These are phyloP conservation scores for Eurosta solidaginis DNA, from an alignment of 1,140 invertebrate genomes.

Conservation along the genomic window DNA sequence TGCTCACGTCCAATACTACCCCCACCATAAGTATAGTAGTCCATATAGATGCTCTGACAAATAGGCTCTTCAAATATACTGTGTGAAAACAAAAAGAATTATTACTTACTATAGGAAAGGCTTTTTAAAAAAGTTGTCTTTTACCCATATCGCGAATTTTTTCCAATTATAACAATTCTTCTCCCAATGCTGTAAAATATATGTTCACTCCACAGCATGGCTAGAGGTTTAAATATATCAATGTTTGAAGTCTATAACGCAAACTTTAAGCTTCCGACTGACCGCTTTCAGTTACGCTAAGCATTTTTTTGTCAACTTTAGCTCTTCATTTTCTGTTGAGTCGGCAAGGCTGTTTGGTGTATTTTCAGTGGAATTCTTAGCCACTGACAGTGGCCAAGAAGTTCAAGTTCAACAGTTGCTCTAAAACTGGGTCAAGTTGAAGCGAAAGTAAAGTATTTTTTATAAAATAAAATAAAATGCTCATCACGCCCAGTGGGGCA, in stretches of 20 bases:
- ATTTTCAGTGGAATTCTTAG: not conserved
- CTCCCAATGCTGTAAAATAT: not conserved
- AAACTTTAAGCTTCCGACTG: not conserved
- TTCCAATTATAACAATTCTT: not conserved
- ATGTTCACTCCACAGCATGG: not conserved
- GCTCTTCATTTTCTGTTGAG: not conserved
- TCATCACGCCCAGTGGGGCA: no score
- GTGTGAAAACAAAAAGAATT: not conserved
- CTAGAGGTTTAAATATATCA: not conserved
- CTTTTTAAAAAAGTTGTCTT: not conserved
- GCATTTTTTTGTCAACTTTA: not conserved
- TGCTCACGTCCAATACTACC: not conserved
- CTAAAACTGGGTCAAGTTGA: conserved; percentile 2
- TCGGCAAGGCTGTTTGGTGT: not conserved
- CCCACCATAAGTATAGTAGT: not conserved
- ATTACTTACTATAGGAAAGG: not conserved
- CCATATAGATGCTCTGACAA: not conserved
- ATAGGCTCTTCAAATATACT: not conserved
- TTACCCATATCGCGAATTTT: not conserved
- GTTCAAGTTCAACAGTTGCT: not conserved
- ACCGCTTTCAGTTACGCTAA: not conserved
- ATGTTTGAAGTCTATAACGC: not conserved
- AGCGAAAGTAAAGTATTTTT: not conserved
- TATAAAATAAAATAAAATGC: no score
- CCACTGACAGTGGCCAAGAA: not conserved